Evolutionary conservation across 2,888 invertebrate species (phyloP), one percentile per base, ranked within the genome.

Genomic region (Mimumesa dahlbomi): DNA sequence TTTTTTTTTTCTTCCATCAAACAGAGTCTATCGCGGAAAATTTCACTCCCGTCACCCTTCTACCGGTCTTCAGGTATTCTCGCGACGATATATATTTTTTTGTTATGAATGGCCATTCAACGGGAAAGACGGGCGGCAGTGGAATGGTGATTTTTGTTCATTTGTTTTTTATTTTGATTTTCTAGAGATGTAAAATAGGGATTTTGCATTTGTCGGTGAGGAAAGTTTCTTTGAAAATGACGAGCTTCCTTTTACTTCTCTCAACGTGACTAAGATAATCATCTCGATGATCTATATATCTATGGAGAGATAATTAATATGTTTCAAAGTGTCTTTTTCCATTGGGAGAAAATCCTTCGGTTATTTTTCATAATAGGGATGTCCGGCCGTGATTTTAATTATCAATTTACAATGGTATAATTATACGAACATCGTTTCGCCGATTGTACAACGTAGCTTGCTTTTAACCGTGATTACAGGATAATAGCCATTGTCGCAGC

Each of bases 21-120:
- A n/a, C n/a, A n/a, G n/a, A n/a, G n/a, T n/a, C n/a, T n/a, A n/a
- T n/a, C n/a, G n/a, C n/a, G n/a, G n/a, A n/a, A n/a, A n/a, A n/a
- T n/a, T n/a, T n/a, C n/a, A n/a, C n/a, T n/a, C n/a, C n/a, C n/a
- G 22, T 13, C 13, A 4, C 7, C 4, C 42, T 1, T 4, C 1
- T n/a, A n/a, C 18, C 1, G 1, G 0, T n/a, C 14, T 14, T 1
- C 16, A 3, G 34, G 34, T 7, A 18, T n/a, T n/a, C n/a, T n/a
- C n/a, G n/a, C n/a, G n/a, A 29, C 29, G 16, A 48, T 48, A 2
- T 16, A 34, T 49, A 2, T 18, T 2, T 36, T 31, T 25, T 13
- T 34, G 6, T 54, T 56, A 59, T 64, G 64, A 72, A 72, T 69
- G 58, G 64, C 58, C 43, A 72, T 69, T 59, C 69, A 72, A 64